Conservation (phyloP, 2,888 invertebrate genomes). For the Dascillus cervinus region DNA sequence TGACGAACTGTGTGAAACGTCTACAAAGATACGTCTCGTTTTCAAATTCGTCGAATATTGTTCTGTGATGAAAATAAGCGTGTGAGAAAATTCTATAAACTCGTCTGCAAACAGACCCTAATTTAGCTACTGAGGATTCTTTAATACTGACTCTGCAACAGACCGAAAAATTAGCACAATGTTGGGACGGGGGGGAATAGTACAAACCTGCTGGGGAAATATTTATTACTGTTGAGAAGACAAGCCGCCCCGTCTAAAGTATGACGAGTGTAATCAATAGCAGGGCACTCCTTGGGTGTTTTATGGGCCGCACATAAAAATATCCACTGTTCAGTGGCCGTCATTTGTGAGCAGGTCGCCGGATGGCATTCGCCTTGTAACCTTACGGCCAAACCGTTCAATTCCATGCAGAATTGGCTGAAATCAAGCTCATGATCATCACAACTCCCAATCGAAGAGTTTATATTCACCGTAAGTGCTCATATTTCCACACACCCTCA, state of each 20-base stretch:
- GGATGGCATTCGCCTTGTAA: conserved; percentile 95
- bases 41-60: conserved; percentile 97
- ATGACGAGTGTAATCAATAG: conserved; percentile 98
- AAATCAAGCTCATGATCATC: no score
- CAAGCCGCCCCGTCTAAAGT: conserved; percentile 98
- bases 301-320: conserved; percentile 99
- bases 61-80: conserved; percentile 96
- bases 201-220: conserved; percentile 94
- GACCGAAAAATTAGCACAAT: conserved; percentile 3
- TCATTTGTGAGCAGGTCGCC: conserved; percentile 98
- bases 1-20: conserved; percentile 95
- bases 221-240: conserved; percentile 97
- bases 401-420: conserved; percentile 98
- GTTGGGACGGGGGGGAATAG: no score
- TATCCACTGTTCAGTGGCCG: conserved; percentile 99
- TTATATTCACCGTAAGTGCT: conserved; percentile 73
- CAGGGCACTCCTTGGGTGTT: conserved; percentile 99
- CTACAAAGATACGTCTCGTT: conserved; percentile 91
- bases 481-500: conserved; percentile 99
- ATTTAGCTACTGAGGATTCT: conserved; percentile 96
- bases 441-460: background rate
- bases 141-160: conserved; percentile 90
- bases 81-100: conserved; percentile 99
- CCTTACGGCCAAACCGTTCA: conserved; percentile 96
- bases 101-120: conserved; percentile 96